Evolutionary conservation across 2,888 invertebrate genomes (phyloP), one percentile per base, ranked within the genome.

Genomic region (Chymomyza caudatula): DNA sequence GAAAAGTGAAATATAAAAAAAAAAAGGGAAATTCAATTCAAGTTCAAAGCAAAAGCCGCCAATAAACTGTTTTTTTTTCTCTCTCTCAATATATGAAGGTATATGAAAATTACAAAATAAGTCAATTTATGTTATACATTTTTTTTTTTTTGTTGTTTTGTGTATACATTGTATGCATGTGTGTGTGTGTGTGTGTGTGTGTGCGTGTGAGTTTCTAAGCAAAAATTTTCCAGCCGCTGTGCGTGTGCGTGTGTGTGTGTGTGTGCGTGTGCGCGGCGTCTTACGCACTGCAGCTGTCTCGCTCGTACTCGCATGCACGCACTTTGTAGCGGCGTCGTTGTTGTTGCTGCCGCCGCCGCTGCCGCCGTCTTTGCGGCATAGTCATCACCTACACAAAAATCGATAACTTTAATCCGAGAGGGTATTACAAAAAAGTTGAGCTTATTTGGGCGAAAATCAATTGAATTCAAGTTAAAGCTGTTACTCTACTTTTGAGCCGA

Each of bases 241-340:
- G 20, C 70, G 63, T 61, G 57, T 57, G 56, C 67, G 63, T 67
- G 61, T 58, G 58, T 59, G 47, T 47, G 20, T 67, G 65, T 61
- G 57, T 62, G 52, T 67, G 63, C 67, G 66, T 58, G 62, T 62
- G 68, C 20, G 37, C 60, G 64, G 47, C 64, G 69, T 72, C 73
- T 73, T 75, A 75, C 74, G 73, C 74, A 73, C 71, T 61, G 52
- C 53, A 63, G 74, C 76, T 67, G 13, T 69, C 83, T 62, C 80
- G 69, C 70, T 80, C 64, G 43, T 72, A 59, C 75, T 37, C 59
- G 37, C 57, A 4, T 62, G 55, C 15, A 29, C 23, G 17, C 22
- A 44, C 29, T 54, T 25, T 53, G 49, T 37, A 8, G n/a, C 60
- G 49, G 23, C 25, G 54, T 11, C 65, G 60, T 61, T 63, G 69